Conservation (phyloP, 2,888 invertebrate species). For the Zygogramma bicolorata region DNA sequence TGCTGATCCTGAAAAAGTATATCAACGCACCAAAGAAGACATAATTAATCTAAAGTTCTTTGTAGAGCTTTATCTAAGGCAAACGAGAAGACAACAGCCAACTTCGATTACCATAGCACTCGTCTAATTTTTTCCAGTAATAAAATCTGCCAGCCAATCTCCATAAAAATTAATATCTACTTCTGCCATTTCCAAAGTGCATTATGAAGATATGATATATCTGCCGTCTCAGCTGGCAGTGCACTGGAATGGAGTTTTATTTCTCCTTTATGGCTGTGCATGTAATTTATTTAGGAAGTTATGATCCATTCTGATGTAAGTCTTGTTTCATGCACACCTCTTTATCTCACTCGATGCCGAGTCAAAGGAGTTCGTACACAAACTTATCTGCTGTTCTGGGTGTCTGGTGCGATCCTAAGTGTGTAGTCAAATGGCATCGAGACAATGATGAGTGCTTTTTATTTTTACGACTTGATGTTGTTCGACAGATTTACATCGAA, state of each 20-base stretch:
- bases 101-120: neutral
- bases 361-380: conserved; percentile 24
- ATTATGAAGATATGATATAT: conserved; percentile 36
- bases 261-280: conserved; percentile 30
- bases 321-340: conserved; percentile 31
- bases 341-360: conserved; percentile 37
- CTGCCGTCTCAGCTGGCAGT: conserved; percentile 24
- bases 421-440: neutral
- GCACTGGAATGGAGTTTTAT: conserved; percentile 28
- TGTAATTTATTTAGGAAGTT: conserved; percentile 40
- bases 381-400: conserved; percentile 30
- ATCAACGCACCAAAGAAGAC: too few relatives aligned
- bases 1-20: too few relatives aligned
- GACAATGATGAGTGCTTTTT: conserved; percentile 3
- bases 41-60: too few relatives aligned
- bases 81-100: neutral
- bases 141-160: conserved; percentile 28
- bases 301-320: conserved; percentile 34
- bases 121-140: neutral
- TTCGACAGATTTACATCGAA: neutral
- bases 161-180: conserved; percentile 42
- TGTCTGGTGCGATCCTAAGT: conserved; percentile 17
- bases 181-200: conserved; percentile 35
- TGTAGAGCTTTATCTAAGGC: too few relatives aligned
- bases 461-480: neutral